Base-by-base conservation (phyloP, 1,140 invertebrate species). In the Neodiprion pinetum region DNA sequence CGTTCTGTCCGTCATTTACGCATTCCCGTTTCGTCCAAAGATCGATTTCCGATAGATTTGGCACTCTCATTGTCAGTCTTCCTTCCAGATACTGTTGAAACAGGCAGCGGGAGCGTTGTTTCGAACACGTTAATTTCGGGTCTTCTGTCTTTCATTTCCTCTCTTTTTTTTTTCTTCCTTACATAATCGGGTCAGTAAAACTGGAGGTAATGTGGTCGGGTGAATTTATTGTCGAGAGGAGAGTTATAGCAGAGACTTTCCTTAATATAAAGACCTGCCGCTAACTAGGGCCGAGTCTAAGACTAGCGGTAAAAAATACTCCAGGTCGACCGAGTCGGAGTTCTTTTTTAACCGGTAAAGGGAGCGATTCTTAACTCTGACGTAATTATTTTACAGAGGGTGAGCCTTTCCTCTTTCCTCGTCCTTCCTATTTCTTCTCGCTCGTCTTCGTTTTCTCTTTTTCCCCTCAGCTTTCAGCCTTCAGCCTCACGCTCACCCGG, bases 301-400 rank as follows among this genome's bases (percentile, higher is more conserved):
- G 28, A 40, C 28, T 40, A 40, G 28, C 28, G 1, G 28, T 40
- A 40, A 40, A 40, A 40, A 40, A 40, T 40, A 61, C 53, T 12
- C 5, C 3, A 4, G 53, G 5, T 61, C n/a, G 53, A 17, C 53
- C 9, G 53, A 3, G 0, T 61, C n/a, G 53, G 53, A 14, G 53
- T 61, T 61, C n/a, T 61, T 61, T 61, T 61, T 61, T 61, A 0
- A 8, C n/a, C 9, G 5, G 11, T 61, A 17, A 4, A 17, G n/a
- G n/a, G 53, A 61, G 53, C 53, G 53, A 61, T 61, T 61, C 53
- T 61, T 61, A 8, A 61, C 53, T 61, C 53, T 61, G 53, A 61
- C 53, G 53, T 61, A 61, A 61, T 61, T 61, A 61, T 61, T 61
- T 61, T 61, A 14, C 7, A 61, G 53, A 61, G 53, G 53, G 53